Evolutionary conservation across 2,888 invertebrate genomes (phyloP), one percentile per base, ranked within the genome.

Genomic region (Tachystola acroxantha): DNA sequence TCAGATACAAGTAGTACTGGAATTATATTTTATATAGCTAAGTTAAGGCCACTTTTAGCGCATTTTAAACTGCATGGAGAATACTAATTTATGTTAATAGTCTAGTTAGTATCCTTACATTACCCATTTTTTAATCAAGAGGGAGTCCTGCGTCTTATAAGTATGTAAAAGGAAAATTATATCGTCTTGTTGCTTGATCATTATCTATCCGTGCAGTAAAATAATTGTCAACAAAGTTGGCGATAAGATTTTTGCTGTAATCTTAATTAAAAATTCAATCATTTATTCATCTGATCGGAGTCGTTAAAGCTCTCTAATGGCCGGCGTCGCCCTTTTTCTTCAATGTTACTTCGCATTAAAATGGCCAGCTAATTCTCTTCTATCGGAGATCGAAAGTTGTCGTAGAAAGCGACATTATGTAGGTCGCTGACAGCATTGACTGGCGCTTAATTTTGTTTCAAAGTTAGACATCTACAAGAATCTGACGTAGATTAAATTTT

Each of bases 231-330:
- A 73, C 72, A 71, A 75, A 76, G 63, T 78, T 76, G 52, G 50
- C 44, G 57, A 53, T 53, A 57, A 53, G 61, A 50, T 64, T 62
- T 64, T 61, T 59, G 50, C 61, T 69, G 61, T 74, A 77, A 81
- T 79, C 77, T 81, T 79, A 79, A 81, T 81, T 80, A 75, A 78
- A 79, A 82, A 84, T 81, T 81, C 78, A 80, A 82, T 84, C 73
- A 82, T 80, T 81, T 80, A 81, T 84, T 82, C 76, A 82, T 77
- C 72, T 71, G 69, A 77, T 73, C 71, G 65, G 56, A 67, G 64
- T 79, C 77, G 75, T 80, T 79, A 81, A 64, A 62, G 67, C 59
- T 68, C 64, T 68, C 68, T 74, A 79, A 81, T 76, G 70, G 76
- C 53, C 68, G 45, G 64, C 66, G 63, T 73, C n/a, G 64, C 60